Percentiles rank a stretch among this genome's conserved stretches.
Conservation (phyloP, 2,113 vertebrate species). For the human (Homo sapiens) region DNA sequence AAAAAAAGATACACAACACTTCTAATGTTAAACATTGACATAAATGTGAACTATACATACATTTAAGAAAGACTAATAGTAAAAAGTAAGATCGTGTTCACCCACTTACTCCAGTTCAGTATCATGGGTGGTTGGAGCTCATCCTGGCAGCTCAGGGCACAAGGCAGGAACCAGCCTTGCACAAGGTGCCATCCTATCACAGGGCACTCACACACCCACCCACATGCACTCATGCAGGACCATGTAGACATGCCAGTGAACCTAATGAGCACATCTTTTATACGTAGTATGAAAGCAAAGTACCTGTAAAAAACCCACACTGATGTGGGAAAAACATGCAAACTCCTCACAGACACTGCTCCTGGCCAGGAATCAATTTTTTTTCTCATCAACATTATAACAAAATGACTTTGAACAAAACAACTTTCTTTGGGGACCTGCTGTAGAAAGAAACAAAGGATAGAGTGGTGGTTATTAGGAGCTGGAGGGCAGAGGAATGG, state of each 20-base stretch:
- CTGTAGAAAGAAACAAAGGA: not conserved
- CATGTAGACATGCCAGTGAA: not conserved
- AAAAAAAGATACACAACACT: not conserved
- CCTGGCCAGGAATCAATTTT: not conserved
- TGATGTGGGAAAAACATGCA: not conserved
- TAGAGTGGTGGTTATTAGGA: not conserved
- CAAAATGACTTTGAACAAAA: not conserved
- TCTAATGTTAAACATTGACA: not conserved
- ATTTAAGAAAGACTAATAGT: not conserved
- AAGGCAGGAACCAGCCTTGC: not conserved
- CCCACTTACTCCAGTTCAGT: not conserved
- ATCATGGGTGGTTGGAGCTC: not conserved
- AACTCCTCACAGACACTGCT: not conserved
- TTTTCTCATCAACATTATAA: not conserved
- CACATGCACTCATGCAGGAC: too few species aligned
- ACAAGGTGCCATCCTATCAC: not conserved
- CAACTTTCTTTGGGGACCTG: not conserved
- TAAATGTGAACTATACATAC: not conserved
- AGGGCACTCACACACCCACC: not conserved
- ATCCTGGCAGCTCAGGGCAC: not conserved
- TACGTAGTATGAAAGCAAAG: not conserved
- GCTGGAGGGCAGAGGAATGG: not conserved
- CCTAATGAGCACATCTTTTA: not conserved
- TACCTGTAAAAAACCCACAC: not conserved
- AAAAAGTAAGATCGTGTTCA: not conserved